A percentile compares a stretch with the other conserved stretches of the same genome.
Conservation (phyloP, 2,797 vertebrate genomes). For the Propithecus perrieri region DNA sequence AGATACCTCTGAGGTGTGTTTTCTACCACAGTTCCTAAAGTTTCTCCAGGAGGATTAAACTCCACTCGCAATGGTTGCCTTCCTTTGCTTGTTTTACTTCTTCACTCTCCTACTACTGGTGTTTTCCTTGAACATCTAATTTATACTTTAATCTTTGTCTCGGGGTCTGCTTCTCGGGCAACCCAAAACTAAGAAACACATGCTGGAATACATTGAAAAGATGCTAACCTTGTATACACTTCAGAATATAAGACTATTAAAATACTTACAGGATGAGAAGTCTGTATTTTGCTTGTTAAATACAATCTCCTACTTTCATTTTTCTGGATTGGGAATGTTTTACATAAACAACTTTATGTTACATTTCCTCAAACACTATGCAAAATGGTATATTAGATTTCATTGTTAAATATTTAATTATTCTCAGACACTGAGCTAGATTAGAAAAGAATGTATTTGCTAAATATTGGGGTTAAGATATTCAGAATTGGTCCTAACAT, state of each 20-base stretch:
- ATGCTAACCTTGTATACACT: not conserved
- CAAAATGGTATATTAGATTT: constrained; percentile 55
- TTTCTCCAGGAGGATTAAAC: not conserved
- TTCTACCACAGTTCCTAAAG: not conserved
- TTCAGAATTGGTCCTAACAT: constrained; percentile 1
- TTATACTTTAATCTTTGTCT: not conserved
- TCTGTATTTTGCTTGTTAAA: not conserved
- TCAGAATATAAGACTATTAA: not conserved
- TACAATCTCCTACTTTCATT: not conserved
- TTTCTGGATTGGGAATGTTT: not conserved
- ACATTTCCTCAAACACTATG: not conserved
- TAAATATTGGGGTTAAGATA: constrained; percentile 42
- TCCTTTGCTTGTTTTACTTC: not conserved
- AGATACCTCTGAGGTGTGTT: not conserved
- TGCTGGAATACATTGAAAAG: not conserved
- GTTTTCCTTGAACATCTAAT: not conserved
- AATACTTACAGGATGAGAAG: not conserved
- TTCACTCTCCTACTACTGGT: not conserved
- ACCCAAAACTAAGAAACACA: not conserved
- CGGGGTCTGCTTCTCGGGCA: not conserved
- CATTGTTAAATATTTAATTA: constrained; percentile 67
- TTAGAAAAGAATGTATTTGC: constrained; percentile 60
- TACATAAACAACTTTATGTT: not conserved
- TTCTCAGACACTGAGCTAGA: constrained; percentile 50
- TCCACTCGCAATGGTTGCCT: not conserved